Evolutionary conservation across 1,140 invertebrate genomes (phyloP), one percentile per base, ranked within the genome.

Genomic region (Cryptotermes secundus): DNA sequence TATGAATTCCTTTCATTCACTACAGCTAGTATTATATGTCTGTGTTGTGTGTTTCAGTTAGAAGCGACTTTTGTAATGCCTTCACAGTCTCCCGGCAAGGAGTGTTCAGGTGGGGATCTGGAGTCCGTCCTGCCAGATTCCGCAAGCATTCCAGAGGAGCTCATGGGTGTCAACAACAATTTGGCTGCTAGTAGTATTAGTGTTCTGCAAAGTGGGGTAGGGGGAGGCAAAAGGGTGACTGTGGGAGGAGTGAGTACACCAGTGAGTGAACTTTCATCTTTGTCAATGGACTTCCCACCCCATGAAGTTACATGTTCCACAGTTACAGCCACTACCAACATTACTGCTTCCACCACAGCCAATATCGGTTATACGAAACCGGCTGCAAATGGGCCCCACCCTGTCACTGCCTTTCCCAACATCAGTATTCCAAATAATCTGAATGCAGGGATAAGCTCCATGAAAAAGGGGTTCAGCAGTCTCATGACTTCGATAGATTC

Each of bases 51-150:
- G 31, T 83, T 79, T 2, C 49, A 85, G 84, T 26, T 97, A 14
- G 96, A 98, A 90, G 90, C 98, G 65, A 97, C 96, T 0, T 92
- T 97, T 85, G 94, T 98, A 80, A 95, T 97, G 93, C 95, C 96
- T 83, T 94, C 94, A 45, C 94, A 92, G 87, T 94, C 93, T 87
- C 94, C 95, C 83, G 95, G 95, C 34, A 95, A 96, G 89, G 95
- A 96, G 91, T 85, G 82, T 86, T 96, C 94, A 79, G 93, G 93
- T 83, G 93, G 94, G 82, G 95, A 96, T 91, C 90, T 95, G 36
- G 95, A 96, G 89, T 96, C 95, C 83, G 95, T 96, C 65, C 92
- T 96, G 59, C 94, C 95, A 3, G 95, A 96, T 89, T 94, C 95
- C 26, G 96, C 95, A 86, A 96, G 95, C 89, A 92, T 96, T 85